Percentiles rank a stretch among this genome's conserved stretches.
Evolutionary conservation across 2,113 vertebrate species (phyloP).

Genomic region (Gobius niger): DNA sequence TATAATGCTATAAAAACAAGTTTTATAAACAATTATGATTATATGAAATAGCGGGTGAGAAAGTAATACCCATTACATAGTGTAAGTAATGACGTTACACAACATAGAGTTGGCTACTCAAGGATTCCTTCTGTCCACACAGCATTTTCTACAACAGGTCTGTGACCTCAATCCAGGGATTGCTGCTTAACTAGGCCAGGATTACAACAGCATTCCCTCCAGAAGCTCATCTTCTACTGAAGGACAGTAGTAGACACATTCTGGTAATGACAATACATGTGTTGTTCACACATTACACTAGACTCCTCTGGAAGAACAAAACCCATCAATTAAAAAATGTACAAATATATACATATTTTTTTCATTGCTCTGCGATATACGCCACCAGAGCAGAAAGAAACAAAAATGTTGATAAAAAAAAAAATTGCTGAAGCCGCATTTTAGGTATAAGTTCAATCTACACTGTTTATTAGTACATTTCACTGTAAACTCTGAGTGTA

Average conservation of each 20-base stretch:
- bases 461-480: too few relatives aligned
- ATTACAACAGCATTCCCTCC: conserved; percentile 65
- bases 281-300: neutral
- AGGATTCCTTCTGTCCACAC: conserved; percentile 61
- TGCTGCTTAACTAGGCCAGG: conserved; percentile 68
- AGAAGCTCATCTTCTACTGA: conserved; percentile 61
- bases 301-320: neutral
- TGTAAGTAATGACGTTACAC: conserved; percentile 48
- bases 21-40: neutral
- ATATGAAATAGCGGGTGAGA: neutral
- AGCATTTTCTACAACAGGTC: conserved; percentile 74
- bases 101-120: conserved; percentile 39
- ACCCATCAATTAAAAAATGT: conserved; percentile 24
- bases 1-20: neutral
- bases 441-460: too few relatives aligned
- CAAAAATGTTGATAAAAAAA: too few relatives aligned
- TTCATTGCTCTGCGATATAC: neutral
- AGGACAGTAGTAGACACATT: conserved; percentile 44
- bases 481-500: too few relatives aligned
- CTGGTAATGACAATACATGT: neutral
- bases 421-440: too few relatives aligned
- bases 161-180: conserved; percentile 82
- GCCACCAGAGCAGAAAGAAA: too few relatives aligned
- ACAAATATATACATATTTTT: conserved; percentile 57
- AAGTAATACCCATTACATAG: conserved; percentile 3